Evolutionary conservation across 1,140 invertebrate species (phyloP).

Genomic region (Centruroides vittatus): DNA sequence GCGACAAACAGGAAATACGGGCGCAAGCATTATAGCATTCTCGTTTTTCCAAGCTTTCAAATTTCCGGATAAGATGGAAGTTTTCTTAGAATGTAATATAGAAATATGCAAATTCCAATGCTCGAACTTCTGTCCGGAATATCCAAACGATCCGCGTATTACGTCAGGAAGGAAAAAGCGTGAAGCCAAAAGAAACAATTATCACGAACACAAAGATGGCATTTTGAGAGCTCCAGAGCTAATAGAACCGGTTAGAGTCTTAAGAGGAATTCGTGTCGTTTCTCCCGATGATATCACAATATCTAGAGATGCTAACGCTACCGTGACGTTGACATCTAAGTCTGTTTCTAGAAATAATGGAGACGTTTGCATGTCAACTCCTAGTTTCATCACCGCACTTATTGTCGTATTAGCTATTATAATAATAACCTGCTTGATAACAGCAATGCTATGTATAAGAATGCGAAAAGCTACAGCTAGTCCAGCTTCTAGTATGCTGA

Average conservation of each 20-base stretch:
- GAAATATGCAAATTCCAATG: conserved; percentile 68
- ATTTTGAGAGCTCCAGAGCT: neutral
- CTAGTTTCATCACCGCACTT: conserved; percentile 28
- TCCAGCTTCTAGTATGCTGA: neutral
- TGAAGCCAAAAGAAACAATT: neutral
- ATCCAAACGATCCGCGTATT: neutral
- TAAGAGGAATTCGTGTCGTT: conserved; percentile 23
- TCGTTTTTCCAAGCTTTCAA: conserved; percentile 73
- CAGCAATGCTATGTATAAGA: conserved; percentile 24
- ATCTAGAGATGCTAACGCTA: neutral
- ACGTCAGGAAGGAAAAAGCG: neutral
- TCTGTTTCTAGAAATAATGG: conserved; percentile 9
- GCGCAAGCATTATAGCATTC: conserved; percentile 57
- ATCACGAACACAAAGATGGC: neutral
- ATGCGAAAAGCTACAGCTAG: conserved; percentile 14
- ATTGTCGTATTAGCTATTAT: conserved; percentile 29
- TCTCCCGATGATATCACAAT: conserved; percentile 24
- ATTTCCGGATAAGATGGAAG: conserved; percentile 72
- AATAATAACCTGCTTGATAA: conserved; percentile 26
- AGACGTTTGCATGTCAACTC: conserved; percentile 31
- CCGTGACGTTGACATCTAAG: neutral
- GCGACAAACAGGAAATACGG: conserved; percentile 50
- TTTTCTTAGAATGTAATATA: conserved; percentile 67
- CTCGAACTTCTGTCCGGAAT: conserved; percentile 31
- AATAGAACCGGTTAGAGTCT: conserved; percentile 17